phyloP scores from a whole-genome alignment of 2,113 vertebrate species.

The Diphyllodes magnificus region DNA sequence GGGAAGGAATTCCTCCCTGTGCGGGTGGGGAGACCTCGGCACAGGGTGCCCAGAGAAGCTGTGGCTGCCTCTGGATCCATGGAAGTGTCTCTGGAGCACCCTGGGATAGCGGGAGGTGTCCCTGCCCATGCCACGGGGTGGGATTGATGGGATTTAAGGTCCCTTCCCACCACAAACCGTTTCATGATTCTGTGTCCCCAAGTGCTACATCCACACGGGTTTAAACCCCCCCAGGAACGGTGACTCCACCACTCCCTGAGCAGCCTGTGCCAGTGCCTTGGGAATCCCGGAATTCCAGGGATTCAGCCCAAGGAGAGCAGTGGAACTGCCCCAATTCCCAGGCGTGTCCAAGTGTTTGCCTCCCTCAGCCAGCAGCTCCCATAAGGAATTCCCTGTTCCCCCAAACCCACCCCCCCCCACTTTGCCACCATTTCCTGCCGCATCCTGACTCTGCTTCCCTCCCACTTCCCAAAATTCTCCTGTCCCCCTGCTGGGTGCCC shows the following conservation, averaged over 20 bases:
- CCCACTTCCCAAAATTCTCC: neutral
- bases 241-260: neutral
- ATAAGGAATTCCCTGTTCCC: neutral
- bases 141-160: neutral
- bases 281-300: neutral
- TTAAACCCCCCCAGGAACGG: rapidly evolving
- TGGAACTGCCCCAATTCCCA: rapidly evolving
- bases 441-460: neutral
- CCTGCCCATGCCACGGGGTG: rapidly evolving
- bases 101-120: neutral
- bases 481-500: neutral
- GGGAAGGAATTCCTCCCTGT: neutral
- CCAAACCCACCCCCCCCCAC: neutral
- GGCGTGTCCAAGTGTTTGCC: neutral
- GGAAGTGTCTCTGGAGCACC: rapidly evolving
- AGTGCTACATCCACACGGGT: neutral
- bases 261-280: neutral
- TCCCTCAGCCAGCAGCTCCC: neutral
- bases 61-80: neutral
- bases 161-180: neutral
- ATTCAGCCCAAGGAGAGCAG: neutral
- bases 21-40: neutral
- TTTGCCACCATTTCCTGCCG: neutral
- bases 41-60: neutral
- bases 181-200: neutral